Conservation (phyloP, 1,140 invertebrate genomes). For the Hesperophylax magnus region DNA sequence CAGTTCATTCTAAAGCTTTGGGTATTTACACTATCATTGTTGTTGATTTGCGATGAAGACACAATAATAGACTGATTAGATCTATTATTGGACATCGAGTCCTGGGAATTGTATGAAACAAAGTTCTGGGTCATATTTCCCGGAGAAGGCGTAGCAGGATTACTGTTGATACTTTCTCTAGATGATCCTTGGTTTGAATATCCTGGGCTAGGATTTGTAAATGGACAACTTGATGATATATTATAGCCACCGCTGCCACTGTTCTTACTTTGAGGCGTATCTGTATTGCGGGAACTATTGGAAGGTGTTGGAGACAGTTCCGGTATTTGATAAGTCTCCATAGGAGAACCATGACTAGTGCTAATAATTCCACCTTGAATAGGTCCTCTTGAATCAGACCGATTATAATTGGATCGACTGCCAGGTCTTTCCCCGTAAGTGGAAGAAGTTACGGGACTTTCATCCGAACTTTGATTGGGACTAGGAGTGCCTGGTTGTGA, state of each 20-base stretch:
- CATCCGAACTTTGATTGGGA: slow-evolving; percentile 71
- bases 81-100: slow-evolving; percentile 60
- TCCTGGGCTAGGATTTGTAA: slow-evolving; percentile 65
- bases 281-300: slow-evolving; percentile 66
- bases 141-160: slow-evolving; percentile 63
- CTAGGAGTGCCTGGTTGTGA: slow-evolving; percentile 67
- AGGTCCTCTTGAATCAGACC: slow-evolving; percentile 73
- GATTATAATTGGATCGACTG: slow-evolving; percentile 61
- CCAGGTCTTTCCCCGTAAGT: slow-evolving; percentile 75
- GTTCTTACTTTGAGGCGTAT: slow-evolving; percentile 66
- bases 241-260: slow-evolving; percentile 62
- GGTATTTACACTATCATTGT: slow-evolving; percentile 42
- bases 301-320: slow-evolving; percentile 70
- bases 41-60: slow-evolving; percentile 32
- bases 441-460: slow-evolving; percentile 81
- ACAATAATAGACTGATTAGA: slow-evolving; percentile 33
- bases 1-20: slow-evolving; percentile 42
- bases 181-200: slow-evolving; percentile 65
- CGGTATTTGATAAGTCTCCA: slow-evolving; percentile 69
- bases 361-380: slow-evolving; percentile 83
- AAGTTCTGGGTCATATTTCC: slow-evolving; percentile 60
- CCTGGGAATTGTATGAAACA: slow-evolving; percentile 64
- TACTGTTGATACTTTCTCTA: slow-evolving; percentile 64
- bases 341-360: slow-evolving; percentile 80
- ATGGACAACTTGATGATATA: slow-evolving; percentile 63